Conservation (phyloP, 2,888 invertebrate genomes). For the Cremastinae sp. region DNA sequence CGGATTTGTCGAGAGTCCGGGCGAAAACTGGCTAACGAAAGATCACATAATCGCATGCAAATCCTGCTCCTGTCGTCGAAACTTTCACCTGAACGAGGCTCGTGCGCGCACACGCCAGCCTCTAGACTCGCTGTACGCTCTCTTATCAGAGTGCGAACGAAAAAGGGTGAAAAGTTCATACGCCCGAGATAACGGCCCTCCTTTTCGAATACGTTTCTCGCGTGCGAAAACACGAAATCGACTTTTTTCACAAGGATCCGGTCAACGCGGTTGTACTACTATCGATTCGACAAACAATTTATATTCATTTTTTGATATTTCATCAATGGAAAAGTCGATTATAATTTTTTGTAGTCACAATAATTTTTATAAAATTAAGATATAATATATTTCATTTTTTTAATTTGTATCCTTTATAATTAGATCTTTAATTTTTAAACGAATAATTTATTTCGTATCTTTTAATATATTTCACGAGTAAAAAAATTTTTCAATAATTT, state of each 20-base stretch:
- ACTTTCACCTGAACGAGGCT: constrained; percentile 50
- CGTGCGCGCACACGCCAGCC: constrained; percentile 3
- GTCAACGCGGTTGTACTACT: not conserved
- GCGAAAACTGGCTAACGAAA: constrained; percentile 37
- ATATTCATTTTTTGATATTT: too few species aligned
- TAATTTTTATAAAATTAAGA: too few species aligned
- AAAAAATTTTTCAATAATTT: too few species aligned
- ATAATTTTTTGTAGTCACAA: too few species aligned
- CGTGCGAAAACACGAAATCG: not conserved
- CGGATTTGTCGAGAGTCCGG: constrained; percentile 40
- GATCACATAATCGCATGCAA: constrained; percentile 55
- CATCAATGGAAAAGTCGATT: too few species aligned
- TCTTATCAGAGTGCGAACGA: constrained; percentile 27
- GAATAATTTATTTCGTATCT: too few species aligned
- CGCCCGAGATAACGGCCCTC: constrained; percentile 25
- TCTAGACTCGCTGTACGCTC: not conserved
- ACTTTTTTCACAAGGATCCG: constrained; percentile 1
- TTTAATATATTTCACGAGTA: too few species aligned
- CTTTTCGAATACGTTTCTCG: not conserved
- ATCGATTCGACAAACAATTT: too few species aligned
- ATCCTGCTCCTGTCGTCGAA: constrained; percentile 53
- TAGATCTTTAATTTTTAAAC: too few species aligned
- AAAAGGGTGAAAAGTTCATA: constrained; percentile 52
- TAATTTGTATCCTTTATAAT: too few species aligned
- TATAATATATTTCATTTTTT: too few species aligned